Base-by-base conservation (phyloP, 2,888 invertebrate species). In the Scelioninae gen. 2 region DNA sequence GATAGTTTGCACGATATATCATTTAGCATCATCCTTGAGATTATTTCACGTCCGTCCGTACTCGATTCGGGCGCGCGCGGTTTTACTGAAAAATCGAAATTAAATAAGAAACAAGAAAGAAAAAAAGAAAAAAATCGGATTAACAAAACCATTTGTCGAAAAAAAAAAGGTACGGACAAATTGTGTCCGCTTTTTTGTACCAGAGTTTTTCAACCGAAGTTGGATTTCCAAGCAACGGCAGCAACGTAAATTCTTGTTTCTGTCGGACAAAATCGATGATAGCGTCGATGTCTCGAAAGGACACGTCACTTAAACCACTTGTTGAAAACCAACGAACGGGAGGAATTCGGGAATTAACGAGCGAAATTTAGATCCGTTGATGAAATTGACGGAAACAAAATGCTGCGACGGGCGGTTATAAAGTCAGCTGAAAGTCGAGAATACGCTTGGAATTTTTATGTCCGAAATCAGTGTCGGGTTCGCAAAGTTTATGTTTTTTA, bases 1-100 rank as follows among this genome's bases (percentile, higher is more conserved):
- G 73, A 73, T 73, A 58, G 67, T 73, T 69, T 69, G 57, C 7
- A 37, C 69, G 65, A 74, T 65, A 52, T 60, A 72, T 65, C 46
- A 72, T 67, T 73, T 39, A 55, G 57, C 25, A 41, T 57, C 61
- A 61, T 48, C 45, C 67, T 73, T 67, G 48, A 72, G 52, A 61
- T 55, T 60, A 57, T 11, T 50, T 33, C 39, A 25, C 9, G 19
- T 13, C n/a, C n/a, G n/a, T n/a, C n/a, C n/a, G n/a, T 33, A 37
- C 2, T 25, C n/a, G n/a, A 15, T 7, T 48, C 0, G 28, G 13
- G n/a, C 13, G n/a, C 13, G 18, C 19, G 7, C n/a, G 18, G 18
- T 37, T 53, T 31, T 31, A 31, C 10, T 31, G 31, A 6, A 31
- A 2, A 31, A 9, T 31, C 2, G 31, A 31, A 9, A 9, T 7